Evolutionary conservation across 2,888 invertebrate species (phyloP).

Genomic region (Ditula angustiorana): DNA sequence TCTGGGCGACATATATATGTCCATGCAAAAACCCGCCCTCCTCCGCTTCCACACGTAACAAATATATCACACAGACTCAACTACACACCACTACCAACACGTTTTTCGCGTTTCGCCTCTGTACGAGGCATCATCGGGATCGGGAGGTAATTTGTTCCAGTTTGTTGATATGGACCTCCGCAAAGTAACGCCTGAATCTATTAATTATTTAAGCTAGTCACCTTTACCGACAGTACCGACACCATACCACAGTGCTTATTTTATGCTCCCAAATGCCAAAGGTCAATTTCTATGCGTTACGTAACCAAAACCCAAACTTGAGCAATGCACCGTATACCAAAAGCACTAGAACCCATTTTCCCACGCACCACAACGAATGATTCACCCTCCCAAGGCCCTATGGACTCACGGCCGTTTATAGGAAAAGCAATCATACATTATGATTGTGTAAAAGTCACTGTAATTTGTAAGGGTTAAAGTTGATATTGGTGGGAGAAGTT

Average conservation of each 20-base stretch:
- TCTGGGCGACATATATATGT: too few species aligned
- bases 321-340: background rate
- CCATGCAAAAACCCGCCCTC: too few species aligned
- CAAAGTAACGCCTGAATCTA: too few species aligned
- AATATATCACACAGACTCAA: too few species aligned
- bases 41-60: too few species aligned
- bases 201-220: too few species aligned
- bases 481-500: background rate
- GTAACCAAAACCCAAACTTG: background rate
- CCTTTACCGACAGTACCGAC: too few species aligned
- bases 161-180: too few species aligned
- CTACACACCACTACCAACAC: too few species aligned
- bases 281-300: background rate
- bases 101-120: too few species aligned
- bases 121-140: too few species aligned
- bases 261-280: background rate
- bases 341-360: background rate
- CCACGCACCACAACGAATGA: background rate
- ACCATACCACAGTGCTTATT: background rate
- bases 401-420: slow-evolving; percentile 12
- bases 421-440: slow-evolving; percentile 9
- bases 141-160: too few species aligned
- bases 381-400: slow-evolving; percentile 27
- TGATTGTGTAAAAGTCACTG: slow-evolving; percentile 13
- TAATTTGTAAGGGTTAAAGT: slow-evolving; percentile 5